Conservation (phyloP, 1,140 invertebrate genomes). For the Nylanderia fulva region DNA sequence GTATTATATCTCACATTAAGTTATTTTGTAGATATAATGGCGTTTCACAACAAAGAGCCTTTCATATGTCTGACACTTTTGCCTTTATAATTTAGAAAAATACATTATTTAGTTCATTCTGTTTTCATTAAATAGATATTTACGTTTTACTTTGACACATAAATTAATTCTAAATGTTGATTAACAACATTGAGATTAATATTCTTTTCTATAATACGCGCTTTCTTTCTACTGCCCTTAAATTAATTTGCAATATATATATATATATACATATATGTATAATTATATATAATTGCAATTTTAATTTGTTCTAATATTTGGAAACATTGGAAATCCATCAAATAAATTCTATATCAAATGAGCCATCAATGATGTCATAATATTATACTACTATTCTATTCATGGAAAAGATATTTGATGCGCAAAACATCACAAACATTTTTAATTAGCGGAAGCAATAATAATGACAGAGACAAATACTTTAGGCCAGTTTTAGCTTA, state of each 20-base stretch:
- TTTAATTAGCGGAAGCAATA: slow-evolving; percentile 65
- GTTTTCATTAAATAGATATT: slow-evolving; percentile 77
- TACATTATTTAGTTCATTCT: slow-evolving; percentile 79
- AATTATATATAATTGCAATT: slow-evolving; percentile 61
- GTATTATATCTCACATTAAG: slow-evolving; percentile 31
- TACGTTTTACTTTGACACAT: slow-evolving; percentile 77
- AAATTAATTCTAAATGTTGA: slow-evolving; percentile 70
- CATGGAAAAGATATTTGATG: slow-evolving; percentile 68
- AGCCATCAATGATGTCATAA: slow-evolving; percentile 43
- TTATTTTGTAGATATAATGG: slow-evolving; percentile 55
- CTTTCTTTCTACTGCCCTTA: slow-evolving; percentile 55
- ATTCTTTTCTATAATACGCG: slow-evolving; percentile 43
- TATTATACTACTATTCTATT: slow-evolving; percentile 73
- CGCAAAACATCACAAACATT: slow-evolving; percentile 61
- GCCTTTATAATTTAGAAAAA: slow-evolving; percentile 83
- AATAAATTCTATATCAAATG: slow-evolving; percentile 60
- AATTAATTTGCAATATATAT: slow-evolving; percentile 51
- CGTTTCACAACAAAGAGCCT: slow-evolving; percentile 47
- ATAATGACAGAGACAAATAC: slow-evolving; percentile 58
- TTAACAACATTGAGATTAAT: slow-evolving; percentile 69
- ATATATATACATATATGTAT: no score
- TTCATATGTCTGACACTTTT: slow-evolving; percentile 64
- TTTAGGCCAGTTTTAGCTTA: slow-evolving; percentile 81
- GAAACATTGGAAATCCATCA: slow-evolving; percentile 61
- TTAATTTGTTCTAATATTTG: slow-evolving; percentile 47